These are phyloP conservation scores for Euphysa ruthae DNA, from an alignment of 30 jellyfish, hydroid and myxozoan genomes.

Conservation along the genomic window DNA sequence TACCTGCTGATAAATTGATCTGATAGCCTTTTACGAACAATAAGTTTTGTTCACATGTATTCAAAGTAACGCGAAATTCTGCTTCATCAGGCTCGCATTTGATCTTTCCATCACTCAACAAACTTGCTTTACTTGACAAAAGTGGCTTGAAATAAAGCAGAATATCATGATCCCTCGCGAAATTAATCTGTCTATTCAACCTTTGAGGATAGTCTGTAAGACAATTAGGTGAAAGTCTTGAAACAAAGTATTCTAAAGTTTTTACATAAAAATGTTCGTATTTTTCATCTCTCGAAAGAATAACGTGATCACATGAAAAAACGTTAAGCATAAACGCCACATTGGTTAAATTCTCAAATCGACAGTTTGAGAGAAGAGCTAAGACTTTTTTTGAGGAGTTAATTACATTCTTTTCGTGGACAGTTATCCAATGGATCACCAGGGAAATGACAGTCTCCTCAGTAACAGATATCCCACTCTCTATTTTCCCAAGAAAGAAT, in stretches of 20 bases:
- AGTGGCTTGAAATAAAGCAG: slow-evolving; percentile 14
- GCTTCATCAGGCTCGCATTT: not conserved
- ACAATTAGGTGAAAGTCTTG: not conserved
- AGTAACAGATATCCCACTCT: slow-evolving; percentile 22
- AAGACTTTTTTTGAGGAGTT: not conserved
- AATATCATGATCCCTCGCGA: slow-evolving; percentile 30
- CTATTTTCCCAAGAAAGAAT: slow-evolving; percentile 4
- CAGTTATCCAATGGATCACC: slow-evolving; percentile 10
- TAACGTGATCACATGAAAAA: not conserved
- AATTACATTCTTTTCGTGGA: not conserved
- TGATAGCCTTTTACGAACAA: slow-evolving; percentile 33
- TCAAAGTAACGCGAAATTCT: not conserved
- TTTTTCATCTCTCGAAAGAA: not conserved
- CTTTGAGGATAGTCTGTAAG: slow-evolving; percentile 22
- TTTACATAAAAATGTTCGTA: slow-evolving; percentile 4
- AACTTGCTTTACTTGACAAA: not conserved
- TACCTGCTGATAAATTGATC: slow-evolving; percentile 10
- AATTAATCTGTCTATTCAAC: not conserved
- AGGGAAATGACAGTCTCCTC: slow-evolving; percentile 18
- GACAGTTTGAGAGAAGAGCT: not conserved
- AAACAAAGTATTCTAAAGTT: not conserved
- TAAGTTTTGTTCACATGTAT: not conserved
- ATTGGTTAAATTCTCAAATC: slow-evolving; percentile 7
- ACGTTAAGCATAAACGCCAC: slow-evolving; percentile 5
- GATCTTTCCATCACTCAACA: not conserved